phyloP scores from a whole-genome alignment of 2,113 vertebrate species.

The Thamnaconus septentrionalis region DNA sequence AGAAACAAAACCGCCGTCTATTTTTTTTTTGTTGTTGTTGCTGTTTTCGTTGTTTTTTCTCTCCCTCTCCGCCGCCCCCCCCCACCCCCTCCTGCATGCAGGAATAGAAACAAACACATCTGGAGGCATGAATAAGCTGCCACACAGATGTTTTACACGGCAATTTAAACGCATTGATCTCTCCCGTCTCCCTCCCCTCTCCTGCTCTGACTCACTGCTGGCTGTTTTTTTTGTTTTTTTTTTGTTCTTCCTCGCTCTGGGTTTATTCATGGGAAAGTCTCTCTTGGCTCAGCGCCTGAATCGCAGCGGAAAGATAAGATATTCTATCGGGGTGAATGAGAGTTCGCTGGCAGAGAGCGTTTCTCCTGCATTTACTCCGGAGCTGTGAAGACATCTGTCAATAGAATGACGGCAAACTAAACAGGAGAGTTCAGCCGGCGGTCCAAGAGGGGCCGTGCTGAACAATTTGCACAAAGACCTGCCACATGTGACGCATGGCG shows the following conservation, averaged over 20 bases:
- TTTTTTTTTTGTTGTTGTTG: slow-evolving; percentile 13
- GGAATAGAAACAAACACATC: slow-evolving; percentile 43
- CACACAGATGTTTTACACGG: slow-evolving; percentile 37
- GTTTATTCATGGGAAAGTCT: slow-evolving; percentile 64
- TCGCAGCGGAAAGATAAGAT: slow-evolving; percentile 63
- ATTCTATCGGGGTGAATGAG: slow-evolving; percentile 59
- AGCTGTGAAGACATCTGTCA: slow-evolving; percentile 31
- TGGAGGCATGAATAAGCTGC: slow-evolving; percentile 38
- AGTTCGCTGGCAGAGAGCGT: slow-evolving; percentile 58
- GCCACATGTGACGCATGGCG: slow-evolving; percentile 1
- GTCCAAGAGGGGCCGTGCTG: slow-evolving; percentile 37
- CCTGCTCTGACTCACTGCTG: slow-evolving; percentile 16
- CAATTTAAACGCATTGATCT: slow-evolving; percentile 47
- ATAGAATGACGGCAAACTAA: slow-evolving; percentile 36
- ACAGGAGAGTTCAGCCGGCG: slow-evolving; percentile 41
- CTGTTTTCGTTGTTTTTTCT: too few species aligned
- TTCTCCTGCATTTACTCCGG: slow-evolving; percentile 38
- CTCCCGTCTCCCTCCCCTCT: slow-evolving; percentile 25
- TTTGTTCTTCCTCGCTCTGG: slow-evolving; percentile 19
- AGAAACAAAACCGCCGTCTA: slow-evolving; percentile 41
- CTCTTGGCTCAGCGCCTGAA: slow-evolving; percentile 52
- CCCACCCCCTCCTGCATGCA: too few species aligned
- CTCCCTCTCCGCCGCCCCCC: too few species aligned
- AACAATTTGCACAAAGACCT: slow-evolving; percentile 15
- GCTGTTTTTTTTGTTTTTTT: slow-evolving; percentile 5